Evolutionary conservation across 2,113 vertebrate genomes (phyloP), one percentile per base, ranked within the genome.

Genomic region (Mugil cephalus): DNA sequence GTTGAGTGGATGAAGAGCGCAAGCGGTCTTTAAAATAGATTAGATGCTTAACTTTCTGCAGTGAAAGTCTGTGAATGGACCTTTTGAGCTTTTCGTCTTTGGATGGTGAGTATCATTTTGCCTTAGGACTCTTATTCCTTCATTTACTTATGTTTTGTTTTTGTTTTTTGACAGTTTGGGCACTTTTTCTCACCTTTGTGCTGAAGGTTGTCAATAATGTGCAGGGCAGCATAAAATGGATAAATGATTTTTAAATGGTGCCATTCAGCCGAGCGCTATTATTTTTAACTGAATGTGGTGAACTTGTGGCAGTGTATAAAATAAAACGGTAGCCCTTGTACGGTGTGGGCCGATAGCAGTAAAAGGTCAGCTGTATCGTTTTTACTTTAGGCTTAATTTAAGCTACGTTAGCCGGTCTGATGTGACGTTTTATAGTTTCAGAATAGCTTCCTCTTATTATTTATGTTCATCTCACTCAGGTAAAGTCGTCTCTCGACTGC

Each of bases 91-190:
- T 71, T 3, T 4, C 19, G 39, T 54, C 63, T 53, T 35, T 65
- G 36, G 19, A 36, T 51, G 68, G 78, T 76, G 54, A 83, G 84
- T 87, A 58, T 72, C 35, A 52, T 50, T 83, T 68, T 47, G 14
- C 43, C 13, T 12, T 51, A 67, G 59, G 38, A 35, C 9, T 58
- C 7, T 2, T 8, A 4, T 14, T 48, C 17, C 11, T 34, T n/a
- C n/a, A n/a, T n/a, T n/a, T n/a, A n/a, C n/a, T n/a, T n/a, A n/a
- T n/a, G n/a, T n/a, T 50, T 30, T 30, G 24, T 30, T 30, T 30
- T 30, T 30, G 24, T 30, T 30, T 30, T 30, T 30, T 30, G 24
- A 30, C 24, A 30, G 24, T 30, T 30, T 3, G 2, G 3, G 24
- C 24, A 30, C 2, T 30, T 30, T 30, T 2, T 30, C 5, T n/a